Conservation (phyloP, 2,888 invertebrate species). For the Lucinisca nassula region DNA sequence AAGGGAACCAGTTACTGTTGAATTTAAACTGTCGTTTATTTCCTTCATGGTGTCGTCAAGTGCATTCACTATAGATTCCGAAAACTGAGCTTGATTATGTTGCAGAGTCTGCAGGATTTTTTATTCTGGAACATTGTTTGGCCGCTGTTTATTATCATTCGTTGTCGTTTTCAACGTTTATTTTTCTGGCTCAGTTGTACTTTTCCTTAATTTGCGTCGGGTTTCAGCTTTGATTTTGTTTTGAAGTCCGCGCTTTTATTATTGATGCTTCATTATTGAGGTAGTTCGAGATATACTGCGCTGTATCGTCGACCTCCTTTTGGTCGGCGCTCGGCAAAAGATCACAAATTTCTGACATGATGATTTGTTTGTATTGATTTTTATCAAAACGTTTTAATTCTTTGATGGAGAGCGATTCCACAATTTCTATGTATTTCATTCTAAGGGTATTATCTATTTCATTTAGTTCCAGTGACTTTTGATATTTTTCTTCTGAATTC, state of each 20-base stretch:
- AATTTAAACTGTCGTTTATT: not conserved
- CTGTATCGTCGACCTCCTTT: not conserved
- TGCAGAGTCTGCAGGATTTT: not conserved
- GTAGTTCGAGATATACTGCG: not conserved
- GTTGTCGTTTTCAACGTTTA: no score
- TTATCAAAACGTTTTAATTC: not conserved
- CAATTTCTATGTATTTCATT: not conserved
- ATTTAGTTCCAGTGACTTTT: not conserved
- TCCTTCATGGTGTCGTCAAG: not conserved
- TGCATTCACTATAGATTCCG: not conserved
- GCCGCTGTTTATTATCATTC: not conserved
- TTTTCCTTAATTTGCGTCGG: not conserved
- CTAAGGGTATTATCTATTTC: not conserved
- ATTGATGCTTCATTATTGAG: not conserved
- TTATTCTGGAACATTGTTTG: not conserved
- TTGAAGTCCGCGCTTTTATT: not conserved
- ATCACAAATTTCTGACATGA: not conserved
- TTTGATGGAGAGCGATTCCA: not conserved
- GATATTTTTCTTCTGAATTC: no score
- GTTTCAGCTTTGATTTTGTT: no score
- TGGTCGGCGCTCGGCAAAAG: not conserved
- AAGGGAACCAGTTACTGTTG: not conserved
- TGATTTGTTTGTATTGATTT: not conserved
- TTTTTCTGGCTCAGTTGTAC: not conserved
- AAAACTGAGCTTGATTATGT: not conserved